Evolutionary conservation across 2,888 invertebrate species (phyloP).

Genomic region (Lamellibrachia columna): DNA sequence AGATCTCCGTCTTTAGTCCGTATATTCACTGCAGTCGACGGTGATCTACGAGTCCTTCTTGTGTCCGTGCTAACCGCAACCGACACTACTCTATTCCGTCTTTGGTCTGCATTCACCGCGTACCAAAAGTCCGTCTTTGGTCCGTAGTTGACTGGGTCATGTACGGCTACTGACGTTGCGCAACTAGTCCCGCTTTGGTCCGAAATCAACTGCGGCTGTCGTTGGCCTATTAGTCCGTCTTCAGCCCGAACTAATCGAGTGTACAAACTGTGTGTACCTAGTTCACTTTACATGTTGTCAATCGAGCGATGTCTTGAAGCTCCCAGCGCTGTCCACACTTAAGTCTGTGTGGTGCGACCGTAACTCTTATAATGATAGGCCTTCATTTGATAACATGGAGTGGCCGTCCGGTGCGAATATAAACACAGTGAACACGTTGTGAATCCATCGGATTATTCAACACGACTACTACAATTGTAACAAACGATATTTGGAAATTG

Average conservation of each 20-base stretch:
- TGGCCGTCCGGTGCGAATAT: background rate
- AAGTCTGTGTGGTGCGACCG: background rate
- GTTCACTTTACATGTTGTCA: background rate
- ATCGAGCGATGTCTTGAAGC: background rate
- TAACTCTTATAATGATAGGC: background rate
- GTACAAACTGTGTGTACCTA: background rate
- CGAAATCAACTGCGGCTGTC: background rate
- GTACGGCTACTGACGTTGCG: background rate
- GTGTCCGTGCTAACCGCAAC: background rate
- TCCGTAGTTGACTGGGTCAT: background rate
- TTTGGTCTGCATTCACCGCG: conserved; percentile 41
- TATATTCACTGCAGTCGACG: background rate
- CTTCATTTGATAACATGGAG: background rate
- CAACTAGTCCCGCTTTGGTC: background rate
- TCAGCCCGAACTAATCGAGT: background rate
- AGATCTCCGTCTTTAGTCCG: background rate
- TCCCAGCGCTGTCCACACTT: background rate
- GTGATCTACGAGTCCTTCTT: background rate
- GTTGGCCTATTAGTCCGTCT: background rate
- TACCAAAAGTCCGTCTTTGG: conserved; percentile 27
- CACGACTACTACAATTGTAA: background rate
- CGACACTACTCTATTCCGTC: conserved; percentile 13
- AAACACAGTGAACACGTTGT: background rate
- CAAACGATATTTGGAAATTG: background rate
- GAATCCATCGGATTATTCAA: background rate